Evolutionary conservation across 2,797 vertebrate genomes (phyloP).

Genomic region (Lutjanus campechanus): DNA sequence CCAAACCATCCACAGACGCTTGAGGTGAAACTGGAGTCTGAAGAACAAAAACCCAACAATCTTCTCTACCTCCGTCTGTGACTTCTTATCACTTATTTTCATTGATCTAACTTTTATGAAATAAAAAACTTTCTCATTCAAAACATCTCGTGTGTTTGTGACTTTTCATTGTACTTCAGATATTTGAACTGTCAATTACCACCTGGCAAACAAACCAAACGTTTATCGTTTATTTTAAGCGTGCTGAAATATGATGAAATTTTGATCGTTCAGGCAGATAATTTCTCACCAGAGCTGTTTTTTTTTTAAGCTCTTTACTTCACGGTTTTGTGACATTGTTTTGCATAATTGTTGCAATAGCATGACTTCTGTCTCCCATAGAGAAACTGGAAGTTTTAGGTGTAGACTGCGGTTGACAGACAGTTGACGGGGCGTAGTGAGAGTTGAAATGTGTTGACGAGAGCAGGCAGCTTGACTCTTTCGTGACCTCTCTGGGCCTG

Average conservation of each 20-base stretch:
- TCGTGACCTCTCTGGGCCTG: slow-evolving; percentile 58
- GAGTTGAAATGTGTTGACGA: slow-evolving; percentile 47
- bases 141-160: slow-evolving; percentile 22
- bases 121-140: slow-evolving; percentile 22
- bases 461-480: slow-evolving; percentile 59
- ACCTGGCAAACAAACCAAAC: neutral
- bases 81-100: slow-evolving; percentile 8
- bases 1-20: slow-evolving; percentile 53
- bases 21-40: slow-evolving; percentile 30
- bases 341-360: slow-evolving; percentile 21
- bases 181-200: neutral
- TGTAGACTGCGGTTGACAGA: slow-evolving; percentile 56
- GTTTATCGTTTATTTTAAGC: neutral
- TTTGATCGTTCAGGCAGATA: neutral
- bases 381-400: slow-evolving; percentile 36
- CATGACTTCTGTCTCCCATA: neutral
- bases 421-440: slow-evolving; percentile 62
- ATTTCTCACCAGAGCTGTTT: neutral
- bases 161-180: no score
- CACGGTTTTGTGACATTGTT: slow-evolving; percentile 1
- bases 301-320: neutral
- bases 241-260: neutral
- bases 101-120: slow-evolving; percentile 13
- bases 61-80: slow-evolving; percentile 18
- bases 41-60: neutral